Base-by-base conservation (phyloP, 2,888 invertebrate species). In the Leptopilina myrica region DNA sequence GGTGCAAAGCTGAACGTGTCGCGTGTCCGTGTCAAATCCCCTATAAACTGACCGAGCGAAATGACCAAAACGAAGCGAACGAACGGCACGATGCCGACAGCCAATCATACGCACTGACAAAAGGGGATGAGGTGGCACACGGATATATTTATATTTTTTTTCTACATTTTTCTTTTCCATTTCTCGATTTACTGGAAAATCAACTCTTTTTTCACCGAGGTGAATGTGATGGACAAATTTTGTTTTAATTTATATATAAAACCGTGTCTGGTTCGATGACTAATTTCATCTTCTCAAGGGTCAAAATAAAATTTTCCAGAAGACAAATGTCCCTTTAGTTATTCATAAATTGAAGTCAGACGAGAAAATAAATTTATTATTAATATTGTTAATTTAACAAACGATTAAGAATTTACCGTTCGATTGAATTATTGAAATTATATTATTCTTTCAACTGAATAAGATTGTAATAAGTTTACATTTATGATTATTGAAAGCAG, bases 11-110 rank as follows among this genome's bases (percentile, higher is more conserved):
- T 85, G 83, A 83, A 87, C 86, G 85, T 85, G 86, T 86, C 85
- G 84, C 87, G 84, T 87, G 89, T 88, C 88, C 87, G 84, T 87
- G 89, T 88, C 88, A 88, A 86, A 86, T 85, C 84, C 81, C 86
- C 87, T 86, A 87, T 87, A 86, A 86, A 85, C 86, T 85, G 83
- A 83, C 83, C 82, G 73, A 86, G 81, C 65, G 76, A 86, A 87
- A 82, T 87, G 84, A 85, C 86, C 87, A 85, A 85, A 87, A 81
- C 83, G 83, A 83, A 84, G 84, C 86, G 84, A 83, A 77, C 84
- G 83, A 80, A 81, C 83, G 82, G 76, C 83, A 81, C 84, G 79
- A 83, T 82, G 85, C 84, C 84, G 87, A 88, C 88, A 88, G 87
- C 88, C 88, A 88, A 89, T 88, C 88, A 88, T 84, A 86, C 84